Conservation (phyloP, 2,113 vertebrate genomes). For the Tachuris rubrigastra region DNA sequence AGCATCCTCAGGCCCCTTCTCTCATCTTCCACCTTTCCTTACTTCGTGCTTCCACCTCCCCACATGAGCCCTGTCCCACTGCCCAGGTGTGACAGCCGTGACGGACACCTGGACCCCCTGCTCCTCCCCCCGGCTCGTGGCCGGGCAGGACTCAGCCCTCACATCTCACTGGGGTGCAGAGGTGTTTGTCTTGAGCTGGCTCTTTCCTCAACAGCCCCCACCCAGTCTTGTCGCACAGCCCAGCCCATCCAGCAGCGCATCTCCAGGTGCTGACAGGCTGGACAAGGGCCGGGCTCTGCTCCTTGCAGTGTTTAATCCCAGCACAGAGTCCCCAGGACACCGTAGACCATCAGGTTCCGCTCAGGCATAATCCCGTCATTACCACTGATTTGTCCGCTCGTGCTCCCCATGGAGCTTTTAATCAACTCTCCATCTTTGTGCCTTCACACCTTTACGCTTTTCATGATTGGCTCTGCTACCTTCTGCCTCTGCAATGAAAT, state of each 20-base stretch:
- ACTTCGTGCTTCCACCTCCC: background rate
- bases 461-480: constrained; percentile 58
- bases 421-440: constrained; percentile 63
- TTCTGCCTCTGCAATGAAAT: constrained; percentile 59
- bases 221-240: background rate
- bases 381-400: constrained; percentile 47
- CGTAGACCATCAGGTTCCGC: background rate
- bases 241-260: background rate
- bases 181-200: background rate
- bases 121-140: background rate
- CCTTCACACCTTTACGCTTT: constrained; percentile 65
- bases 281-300: background rate
- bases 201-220: background rate
- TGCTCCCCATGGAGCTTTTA: constrained; percentile 53
- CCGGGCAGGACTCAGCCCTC: background rate
- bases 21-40: background rate
- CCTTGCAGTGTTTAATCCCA: background rate
- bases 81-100: rapidly evolving
- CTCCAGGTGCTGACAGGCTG: background rate
- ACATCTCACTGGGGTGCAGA: background rate
- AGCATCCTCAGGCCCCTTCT: background rate
- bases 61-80: background rate
- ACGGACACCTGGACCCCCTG: rapidly evolving
- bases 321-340: background rate
- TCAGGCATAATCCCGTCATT: constrained; percentile 59